Evolutionary conservation across 2,888 invertebrate species (phyloP), one percentile per base, ranked within the genome.

Genomic region (Oxycera nigricornis): DNA sequence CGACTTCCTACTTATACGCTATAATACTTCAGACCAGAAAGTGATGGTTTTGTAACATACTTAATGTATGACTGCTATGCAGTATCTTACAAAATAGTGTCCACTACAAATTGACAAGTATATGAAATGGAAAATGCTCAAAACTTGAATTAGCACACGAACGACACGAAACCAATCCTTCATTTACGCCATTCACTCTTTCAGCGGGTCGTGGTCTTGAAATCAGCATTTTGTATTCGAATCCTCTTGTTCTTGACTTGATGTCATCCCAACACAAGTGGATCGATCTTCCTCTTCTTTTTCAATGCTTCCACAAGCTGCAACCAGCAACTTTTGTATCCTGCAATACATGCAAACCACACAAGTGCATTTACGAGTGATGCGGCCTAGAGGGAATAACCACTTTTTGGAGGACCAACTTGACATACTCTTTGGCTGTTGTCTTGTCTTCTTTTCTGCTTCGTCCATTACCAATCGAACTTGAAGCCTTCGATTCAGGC

Each of bases 381-480:
- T 67, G 39, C 68, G 61, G 50, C 73, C 73, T 73, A 73, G 73
- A 74, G 52, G 61, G 61, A 73, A 70, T 52, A 68, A 67, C 76
- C 67, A 74, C 73, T n/a, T 72, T 65, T 70, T 55, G 9, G 31
- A 55, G 55, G 11, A 70, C 26, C 75, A 59, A 76, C 76, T 76
- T 76, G 76, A 76, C 76, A 76, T 59, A 76, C 70, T 75, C 74
- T 76, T 72, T 52, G 41, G 20, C 50, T 59, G 68, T 75, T 73
- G 65, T 73, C 72, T 67, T 76, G 57, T 72, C 72, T 6, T 74
- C 72, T 67, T 73, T 52, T 61, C 46, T 41, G n/a, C 59, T 24
- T 14, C 22, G 59, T 55, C 46, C 35, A 28, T 65, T 65, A 73
- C 65, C 65, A 72, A 57, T 75, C 65, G 61, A 70, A 70, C 22